These are phyloP conservation scores for Plagodis dolabraria DNA, from an alignment of 2,888 invertebrate genomes.

Conservation along the genomic window DNA sequence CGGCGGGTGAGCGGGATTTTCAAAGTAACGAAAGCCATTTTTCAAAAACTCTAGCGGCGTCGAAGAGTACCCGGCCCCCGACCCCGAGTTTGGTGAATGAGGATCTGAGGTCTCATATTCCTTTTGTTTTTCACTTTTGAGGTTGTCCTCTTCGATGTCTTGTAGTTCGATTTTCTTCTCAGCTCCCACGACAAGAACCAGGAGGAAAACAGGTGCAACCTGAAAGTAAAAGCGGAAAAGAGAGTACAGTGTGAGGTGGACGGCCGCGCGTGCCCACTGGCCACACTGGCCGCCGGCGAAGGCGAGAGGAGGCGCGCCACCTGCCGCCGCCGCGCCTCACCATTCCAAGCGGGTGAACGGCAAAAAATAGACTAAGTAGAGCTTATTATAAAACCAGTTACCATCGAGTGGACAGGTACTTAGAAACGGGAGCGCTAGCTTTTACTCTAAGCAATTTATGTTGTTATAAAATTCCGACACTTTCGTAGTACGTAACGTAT, in stretches of 20 bases:
- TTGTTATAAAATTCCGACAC: slow-evolving; percentile 63
- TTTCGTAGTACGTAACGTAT: slow-evolving; percentile 56
- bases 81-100: slow-evolving; percentile 43
- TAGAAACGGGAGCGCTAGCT: slow-evolving; percentile 72
- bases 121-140: slow-evolving; percentile 83
- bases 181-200: slow-evolving; percentile 64
- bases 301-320: slow-evolving; percentile 51
- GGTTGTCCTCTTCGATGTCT: slow-evolving; percentile 90
- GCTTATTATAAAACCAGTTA: slow-evolving; percentile 74
- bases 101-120: slow-evolving; percentile 56
- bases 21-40: slow-evolving; percentile 63
- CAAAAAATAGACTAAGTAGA: slow-evolving; percentile 69
- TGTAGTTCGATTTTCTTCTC: slow-evolving; percentile 89
- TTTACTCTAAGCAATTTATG: slow-evolving; percentile 75
- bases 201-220: slow-evolving; percentile 63
- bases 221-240: slow-evolving; percentile 74
- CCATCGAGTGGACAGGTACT: slow-evolving; percentile 50
- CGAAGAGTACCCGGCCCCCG: slow-evolving; percentile 44
- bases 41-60: slow-evolving; percentile 66
- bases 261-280: slow-evolving; percentile 20
- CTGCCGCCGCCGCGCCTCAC: slow-evolving; percentile 49
- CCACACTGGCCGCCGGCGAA: slow-evolving; percentile 43
- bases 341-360: slow-evolving; percentile 72
- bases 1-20: slow-evolving; percentile 49
- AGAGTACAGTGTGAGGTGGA: slow-evolving; percentile 45